phyloP scores from a whole-genome alignment of 53 echinoderm and acorn worm genomes.

The Stichopus horrens region DNA sequence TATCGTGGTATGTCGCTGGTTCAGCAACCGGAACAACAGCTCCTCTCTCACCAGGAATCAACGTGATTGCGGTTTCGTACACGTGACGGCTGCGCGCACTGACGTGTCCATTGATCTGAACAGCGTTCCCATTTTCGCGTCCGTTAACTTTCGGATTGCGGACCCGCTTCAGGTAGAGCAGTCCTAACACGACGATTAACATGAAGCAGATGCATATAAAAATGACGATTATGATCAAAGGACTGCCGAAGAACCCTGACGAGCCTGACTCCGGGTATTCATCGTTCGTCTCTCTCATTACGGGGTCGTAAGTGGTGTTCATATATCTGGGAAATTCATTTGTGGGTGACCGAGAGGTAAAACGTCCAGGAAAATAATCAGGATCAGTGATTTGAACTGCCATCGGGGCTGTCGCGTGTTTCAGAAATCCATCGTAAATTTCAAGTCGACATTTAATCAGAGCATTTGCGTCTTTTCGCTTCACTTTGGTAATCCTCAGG shows the following conservation, averaged over 20 bases:
- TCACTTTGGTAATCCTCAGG: conserved; percentile 18
- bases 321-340: not conserved
- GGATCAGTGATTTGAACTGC: conserved; percentile 14
- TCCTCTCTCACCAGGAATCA: not conserved
- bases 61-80: not conserved
- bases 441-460: conserved; percentile 48
- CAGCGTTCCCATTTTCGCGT: not conserved
- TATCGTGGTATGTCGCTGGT: not conserved
- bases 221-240: not conserved
- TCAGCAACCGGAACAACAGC: not conserved
- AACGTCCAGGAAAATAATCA: not conserved
- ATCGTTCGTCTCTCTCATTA: not conserved
- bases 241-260: not conserved
- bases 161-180: not conserved
- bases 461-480: conserved; percentile 31
- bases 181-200: not conserved
- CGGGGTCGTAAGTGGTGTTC: not conserved
- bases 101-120: not conserved
- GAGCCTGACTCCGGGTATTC: not conserved
- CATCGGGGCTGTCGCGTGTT: conserved; percentile 40
- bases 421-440: conserved; percentile 9
- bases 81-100: not conserved
- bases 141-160: not conserved
- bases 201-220: not conserved
- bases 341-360: not conserved